These are phyloP conservation scores for Brachynemurus nebulosus DNA, from an alignment of 2,888 invertebrate species.

Conservation along the genomic window DNA sequence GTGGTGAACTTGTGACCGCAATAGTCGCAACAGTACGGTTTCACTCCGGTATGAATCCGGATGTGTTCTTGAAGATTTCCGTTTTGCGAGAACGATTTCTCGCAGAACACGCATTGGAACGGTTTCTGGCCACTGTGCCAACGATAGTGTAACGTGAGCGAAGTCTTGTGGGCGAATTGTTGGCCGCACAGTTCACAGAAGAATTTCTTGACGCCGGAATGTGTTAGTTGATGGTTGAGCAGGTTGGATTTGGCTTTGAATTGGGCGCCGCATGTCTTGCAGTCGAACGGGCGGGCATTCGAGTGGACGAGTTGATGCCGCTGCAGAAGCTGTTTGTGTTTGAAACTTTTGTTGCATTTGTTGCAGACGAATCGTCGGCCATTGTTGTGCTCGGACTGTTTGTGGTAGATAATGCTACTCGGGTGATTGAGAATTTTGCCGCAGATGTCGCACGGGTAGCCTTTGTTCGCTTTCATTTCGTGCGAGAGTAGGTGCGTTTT, in stretches of 20 bases:
- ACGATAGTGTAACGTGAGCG: conserved; percentile 57
- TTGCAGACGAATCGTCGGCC: conserved; percentile 56
- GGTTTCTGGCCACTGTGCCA: conserved; percentile 59
- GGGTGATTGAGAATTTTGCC: conserved; percentile 55
- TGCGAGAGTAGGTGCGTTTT: conserved; percentile 42
- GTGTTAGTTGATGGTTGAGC: conserved; percentile 55
- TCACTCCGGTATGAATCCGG: conserved; percentile 60
- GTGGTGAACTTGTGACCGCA: conserved; percentile 60
- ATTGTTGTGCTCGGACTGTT: conserved; percentile 52
- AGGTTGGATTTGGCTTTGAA: conserved; percentile 63
- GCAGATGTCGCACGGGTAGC: conserved; percentile 51
- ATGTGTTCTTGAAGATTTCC: conserved; percentile 50
- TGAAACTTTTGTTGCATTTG: conserved; percentile 62
- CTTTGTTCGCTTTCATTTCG: conserved; percentile 32
- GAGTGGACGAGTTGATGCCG: conserved; percentile 71
- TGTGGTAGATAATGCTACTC: conserved; percentile 61
- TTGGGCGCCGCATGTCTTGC: conserved; percentile 41
- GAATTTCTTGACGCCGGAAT: conserved; percentile 57
- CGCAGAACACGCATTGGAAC: conserved; percentile 50
- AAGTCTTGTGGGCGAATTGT: conserved; percentile 63
- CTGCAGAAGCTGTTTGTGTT: conserved; percentile 56
- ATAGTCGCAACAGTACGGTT: conserved; percentile 54
- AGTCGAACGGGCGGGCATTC: conserved; percentile 46
- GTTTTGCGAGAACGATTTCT: conserved; percentile 61
- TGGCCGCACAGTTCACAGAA: conserved; percentile 57